phyloP scores from a whole-genome alignment of 2,888 invertebrate genomes.

The Hylaea fasciaria region DNA sequence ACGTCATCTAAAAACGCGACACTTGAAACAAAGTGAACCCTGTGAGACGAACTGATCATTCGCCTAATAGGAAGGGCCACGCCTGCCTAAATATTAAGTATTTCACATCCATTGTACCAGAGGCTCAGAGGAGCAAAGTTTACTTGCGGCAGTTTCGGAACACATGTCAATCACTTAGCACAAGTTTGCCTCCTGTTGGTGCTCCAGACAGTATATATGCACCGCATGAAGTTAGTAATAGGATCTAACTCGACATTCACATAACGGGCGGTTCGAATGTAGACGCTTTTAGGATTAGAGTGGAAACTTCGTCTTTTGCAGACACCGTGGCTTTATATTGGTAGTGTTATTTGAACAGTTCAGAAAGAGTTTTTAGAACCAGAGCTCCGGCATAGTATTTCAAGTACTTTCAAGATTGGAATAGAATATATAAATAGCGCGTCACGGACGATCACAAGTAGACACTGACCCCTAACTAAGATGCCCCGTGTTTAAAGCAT shows the following conservation, averaged over 20 bases:
- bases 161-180: neutral
- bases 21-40: no score
- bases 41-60: no score
- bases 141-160: no score
- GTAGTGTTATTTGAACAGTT: constrained; percentile 18
- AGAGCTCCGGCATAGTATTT: neutral
- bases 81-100: no score
- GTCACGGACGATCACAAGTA: no score
- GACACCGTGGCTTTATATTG: constrained; percentile 34
- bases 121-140: no score
- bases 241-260: constrained; percentile 48
- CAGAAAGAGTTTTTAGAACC: constrained; percentile 8
- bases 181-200: neutral
- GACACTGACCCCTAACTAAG: no score
- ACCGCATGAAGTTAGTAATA: constrained; percentile 38
- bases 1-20: no score
- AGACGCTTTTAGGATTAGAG: constrained; percentile 48
- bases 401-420: no score
- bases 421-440: no score
- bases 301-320: constrained; percentile 40
- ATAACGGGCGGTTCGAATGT: constrained; percentile 27
- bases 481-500: no score
- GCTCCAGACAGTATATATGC: constrained; percentile 21
- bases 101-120: neutral
- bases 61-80: no score